phyloP scores from a whole-genome alignment of 2,113 vertebrate species.

The rat (Rattus norvegicus) region GRCr8 NC_086029.1:24264001-24264500 shows the following conservation, averaged over 20 bases:
- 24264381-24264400: not conserved
- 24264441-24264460: not conserved
- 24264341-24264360: not conserved
- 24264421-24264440: not conserved
- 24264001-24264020: not conserved
- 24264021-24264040: accelerated
- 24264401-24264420: not conserved
- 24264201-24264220: not conserved
- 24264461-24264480: not conserved
- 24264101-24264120: not conserved
- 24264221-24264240: not conserved
- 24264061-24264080: not conserved
- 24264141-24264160: not conserved
- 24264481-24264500: not conserved
- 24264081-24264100: not conserved
- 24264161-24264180: not conserved
- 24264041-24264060: not conserved
- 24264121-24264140: not conserved
- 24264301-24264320: not conserved
- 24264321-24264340: not conserved
- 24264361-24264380: not conserved
- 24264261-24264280: not conserved
- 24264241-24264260: no score
- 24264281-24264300: not conserved
- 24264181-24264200: not conserved